Evolutionary conservation across 2,113 vertebrate genomes (phyloP).

Genomic region (Myxocyprinus asiaticus): DNA sequence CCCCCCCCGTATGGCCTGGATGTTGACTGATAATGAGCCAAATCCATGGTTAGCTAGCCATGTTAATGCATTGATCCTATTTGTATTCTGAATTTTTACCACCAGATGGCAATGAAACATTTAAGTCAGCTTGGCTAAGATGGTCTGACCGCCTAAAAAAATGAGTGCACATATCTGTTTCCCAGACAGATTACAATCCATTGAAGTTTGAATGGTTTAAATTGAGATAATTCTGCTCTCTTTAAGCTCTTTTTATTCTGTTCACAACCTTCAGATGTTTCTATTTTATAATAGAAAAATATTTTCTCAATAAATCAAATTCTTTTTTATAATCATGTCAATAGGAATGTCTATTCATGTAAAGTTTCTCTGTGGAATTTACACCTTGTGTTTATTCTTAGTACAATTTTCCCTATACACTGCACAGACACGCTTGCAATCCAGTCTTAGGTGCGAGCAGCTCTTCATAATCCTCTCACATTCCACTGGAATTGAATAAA

Average conservation of each 20-base stretch:
- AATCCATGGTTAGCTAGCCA: no score
- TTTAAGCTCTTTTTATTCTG: not conserved
- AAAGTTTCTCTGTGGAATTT: not conserved
- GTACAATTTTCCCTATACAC: conserved; percentile 14
- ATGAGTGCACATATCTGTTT: not conserved
- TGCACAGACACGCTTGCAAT: not conserved
- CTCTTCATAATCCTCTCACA: conserved; percentile 56
- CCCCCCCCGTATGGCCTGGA: no score
- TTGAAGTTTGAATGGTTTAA: no score
- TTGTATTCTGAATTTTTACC: not conserved
- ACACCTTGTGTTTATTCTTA: not conserved
- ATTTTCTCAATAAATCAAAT: not conserved
- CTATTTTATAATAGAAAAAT: not conserved
- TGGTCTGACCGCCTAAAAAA: not conserved
- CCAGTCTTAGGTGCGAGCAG: conserved; percentile 62
- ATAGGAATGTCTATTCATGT: not conserved
- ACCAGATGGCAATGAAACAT: conserved; percentile 29
- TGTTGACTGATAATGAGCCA: no score
- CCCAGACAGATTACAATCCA: not conserved
- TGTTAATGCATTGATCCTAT: no score
- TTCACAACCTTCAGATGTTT: not conserved
- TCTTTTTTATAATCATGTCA: no score
- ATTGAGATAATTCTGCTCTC: no score
- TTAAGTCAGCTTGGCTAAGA: not conserved
- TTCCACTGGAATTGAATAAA: conserved; percentile 64